These are phyloP conservation scores for Trachelus stipa DNA, from an alignment of 2,888 invertebrate species.

Conservation along the genomic window DNA sequence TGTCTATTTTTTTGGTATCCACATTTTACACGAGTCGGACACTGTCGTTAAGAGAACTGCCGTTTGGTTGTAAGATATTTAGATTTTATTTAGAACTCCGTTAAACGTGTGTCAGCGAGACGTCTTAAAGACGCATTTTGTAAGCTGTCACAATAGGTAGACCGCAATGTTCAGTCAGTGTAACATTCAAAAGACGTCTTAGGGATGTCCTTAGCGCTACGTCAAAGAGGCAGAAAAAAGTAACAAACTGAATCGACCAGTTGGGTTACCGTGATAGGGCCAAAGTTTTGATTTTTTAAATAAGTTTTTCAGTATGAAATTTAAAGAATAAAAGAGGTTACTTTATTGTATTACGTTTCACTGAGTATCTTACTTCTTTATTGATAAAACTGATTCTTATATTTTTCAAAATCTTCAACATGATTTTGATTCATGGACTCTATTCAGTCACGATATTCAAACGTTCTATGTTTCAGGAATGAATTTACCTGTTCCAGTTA, in stretches of 20 bases:
- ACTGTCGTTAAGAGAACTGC: background rate
- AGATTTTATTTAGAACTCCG: background rate
- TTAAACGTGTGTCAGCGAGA: background rate
- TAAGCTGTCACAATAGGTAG: too few species aligned
- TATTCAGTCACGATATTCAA: background rate
- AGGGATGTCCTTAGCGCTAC: background rate
- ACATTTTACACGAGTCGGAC: background rate
- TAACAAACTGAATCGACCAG: background rate
- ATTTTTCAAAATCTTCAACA: background rate
- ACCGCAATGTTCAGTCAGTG: too few species aligned
- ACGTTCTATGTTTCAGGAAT: background rate
- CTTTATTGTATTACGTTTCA: background rate
- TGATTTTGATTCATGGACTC: background rate
- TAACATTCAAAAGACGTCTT: background rate
- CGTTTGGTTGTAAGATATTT: background rate
- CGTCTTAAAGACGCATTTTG: background rate
- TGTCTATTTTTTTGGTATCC: background rate
- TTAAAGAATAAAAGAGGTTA: background rate
- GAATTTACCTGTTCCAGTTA: background rate
- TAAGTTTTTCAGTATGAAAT: background rate
- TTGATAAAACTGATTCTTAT: background rate
- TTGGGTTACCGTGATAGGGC: background rate
- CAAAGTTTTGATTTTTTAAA: background rate
- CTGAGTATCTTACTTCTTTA: background rate
- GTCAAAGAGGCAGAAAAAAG: background rate